Evolutionary conservation across 2,888 invertebrate species (phyloP).

Genomic region (Rhagonycha fulva): DNA sequence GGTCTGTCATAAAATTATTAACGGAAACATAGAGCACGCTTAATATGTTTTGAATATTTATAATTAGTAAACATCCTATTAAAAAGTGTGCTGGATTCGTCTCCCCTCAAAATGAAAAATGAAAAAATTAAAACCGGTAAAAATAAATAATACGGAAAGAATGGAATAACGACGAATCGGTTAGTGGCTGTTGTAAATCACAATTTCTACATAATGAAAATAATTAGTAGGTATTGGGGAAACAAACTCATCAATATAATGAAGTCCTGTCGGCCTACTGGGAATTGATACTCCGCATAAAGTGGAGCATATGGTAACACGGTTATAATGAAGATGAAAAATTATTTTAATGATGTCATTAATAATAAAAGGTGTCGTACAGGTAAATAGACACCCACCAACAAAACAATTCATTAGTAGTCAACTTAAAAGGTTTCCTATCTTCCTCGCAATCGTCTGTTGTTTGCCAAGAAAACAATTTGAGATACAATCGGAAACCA

Average conservation of each 20-base stretch:
- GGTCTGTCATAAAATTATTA: background rate
- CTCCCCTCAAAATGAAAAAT: background rate
- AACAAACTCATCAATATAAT: background rate
- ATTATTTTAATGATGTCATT: background rate
- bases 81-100: background rate
- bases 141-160: background rate
- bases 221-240: background rate
- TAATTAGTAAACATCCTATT: conserved; percentile 1
- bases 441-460: background rate
- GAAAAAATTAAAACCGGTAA: background rate
- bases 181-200: background rate
- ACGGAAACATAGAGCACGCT: background rate
- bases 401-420: background rate
- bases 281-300: conserved; percentile 4
- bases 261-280: background rate
- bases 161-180: background rate
- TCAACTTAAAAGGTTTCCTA: background rate
- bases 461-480: background rate
- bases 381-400: background rate
- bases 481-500: background rate
- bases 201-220: background rate
- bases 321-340: background rate
- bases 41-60: background rate
- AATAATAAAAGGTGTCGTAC: background rate
- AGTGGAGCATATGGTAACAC: background rate